These are phyloP conservation scores for Corythoichthys intestinalis DNA, from an alignment of 2,113 vertebrate species.

Conservation along the genomic window DNA sequence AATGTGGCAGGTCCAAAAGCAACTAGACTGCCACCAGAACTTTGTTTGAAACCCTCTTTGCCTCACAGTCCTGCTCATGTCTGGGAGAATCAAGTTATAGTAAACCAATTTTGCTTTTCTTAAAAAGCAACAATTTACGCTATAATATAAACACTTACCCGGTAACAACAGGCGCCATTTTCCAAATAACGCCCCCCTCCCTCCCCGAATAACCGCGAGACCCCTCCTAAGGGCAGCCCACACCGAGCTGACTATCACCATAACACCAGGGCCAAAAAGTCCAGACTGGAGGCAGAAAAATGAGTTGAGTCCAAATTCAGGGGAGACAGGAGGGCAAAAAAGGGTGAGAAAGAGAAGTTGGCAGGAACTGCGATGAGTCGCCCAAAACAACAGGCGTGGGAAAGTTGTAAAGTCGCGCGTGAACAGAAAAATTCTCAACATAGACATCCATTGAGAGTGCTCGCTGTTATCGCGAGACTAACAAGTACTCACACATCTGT, in stretches of 20 bases:
- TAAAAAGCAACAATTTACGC: not conserved
- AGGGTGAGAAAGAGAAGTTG: conserved; percentile 25
- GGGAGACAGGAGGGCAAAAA: conserved; percentile 4
- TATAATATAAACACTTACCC: conserved; percentile 82
- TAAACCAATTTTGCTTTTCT: too few species aligned
- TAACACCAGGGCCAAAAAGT: conserved; percentile 24
- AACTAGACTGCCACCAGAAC: not conserved
- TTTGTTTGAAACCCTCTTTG: not conserved
- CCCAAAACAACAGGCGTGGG: conserved; percentile 72
- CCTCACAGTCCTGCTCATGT: too few species aligned
- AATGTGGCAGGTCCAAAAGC: not conserved
- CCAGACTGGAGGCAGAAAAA: conserved; percentile 30
- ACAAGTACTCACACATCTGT: conserved; percentile 1
- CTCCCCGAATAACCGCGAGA: conserved; percentile 73
- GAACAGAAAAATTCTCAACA: conserved; percentile 58
- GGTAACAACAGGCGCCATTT: conserved; percentile 99
- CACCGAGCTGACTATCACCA: conserved; percentile 15
- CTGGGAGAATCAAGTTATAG: not conserved
- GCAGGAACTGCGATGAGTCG: conserved; percentile 28
- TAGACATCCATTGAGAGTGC: conserved; percentile 23
- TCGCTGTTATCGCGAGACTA: conserved; percentile 60
- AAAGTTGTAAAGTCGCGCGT: conserved; percentile 69
- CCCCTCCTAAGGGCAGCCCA: conserved; percentile 39
- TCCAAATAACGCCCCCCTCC: conserved; percentile 83
- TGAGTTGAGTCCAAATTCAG: not conserved